phyloP scores from a whole-genome alignment of 2,797 vertebrate genomes.

The Salarias fasciatus region DNA sequence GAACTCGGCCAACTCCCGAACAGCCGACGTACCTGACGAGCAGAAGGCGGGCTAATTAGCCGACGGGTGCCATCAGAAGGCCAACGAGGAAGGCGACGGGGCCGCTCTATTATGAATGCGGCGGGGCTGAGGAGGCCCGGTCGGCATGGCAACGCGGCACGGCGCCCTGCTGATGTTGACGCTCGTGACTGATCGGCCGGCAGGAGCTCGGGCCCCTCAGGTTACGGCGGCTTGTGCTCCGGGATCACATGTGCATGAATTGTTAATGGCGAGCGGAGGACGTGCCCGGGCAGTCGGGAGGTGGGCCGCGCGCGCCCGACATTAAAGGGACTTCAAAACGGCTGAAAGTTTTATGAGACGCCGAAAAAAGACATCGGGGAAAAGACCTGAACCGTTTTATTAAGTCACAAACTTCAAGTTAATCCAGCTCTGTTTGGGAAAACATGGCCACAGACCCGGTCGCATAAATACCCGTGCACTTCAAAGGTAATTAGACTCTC shows the following conservation, averaged over 20 bases:
- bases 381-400: not conserved
- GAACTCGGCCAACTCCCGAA: constrained; percentile 22
- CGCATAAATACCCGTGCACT: not conserved
- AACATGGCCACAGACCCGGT: not conserved
- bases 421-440: not conserved
- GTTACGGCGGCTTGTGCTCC: constrained; percentile 28
- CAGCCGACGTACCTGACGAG: constrained; percentile 42
- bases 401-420: not conserved
- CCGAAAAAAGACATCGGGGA: not conserved
- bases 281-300: not conserved
- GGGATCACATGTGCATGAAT: constrained; percentile 27
- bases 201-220: constrained; percentile 27
- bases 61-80: constrained; percentile 65
- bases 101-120: constrained; percentile 66
- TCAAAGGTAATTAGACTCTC: no score
- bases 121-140: constrained; percentile 26
- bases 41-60: constrained; percentile 65
- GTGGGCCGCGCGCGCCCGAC: not conserved
- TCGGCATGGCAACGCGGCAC: constrained; percentile 50
- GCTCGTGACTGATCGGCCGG: constrained; percentile 49
- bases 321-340: constrained; percentile 5
- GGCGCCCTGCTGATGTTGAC: constrained; percentile 33
- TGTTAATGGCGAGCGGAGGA: constrained; percentile 11
- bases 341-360: not conserved
- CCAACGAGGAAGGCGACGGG: constrained; percentile 51